Conservation (phyloP, 2,113 vertebrate species). For the Menidia beryllina region DNA sequence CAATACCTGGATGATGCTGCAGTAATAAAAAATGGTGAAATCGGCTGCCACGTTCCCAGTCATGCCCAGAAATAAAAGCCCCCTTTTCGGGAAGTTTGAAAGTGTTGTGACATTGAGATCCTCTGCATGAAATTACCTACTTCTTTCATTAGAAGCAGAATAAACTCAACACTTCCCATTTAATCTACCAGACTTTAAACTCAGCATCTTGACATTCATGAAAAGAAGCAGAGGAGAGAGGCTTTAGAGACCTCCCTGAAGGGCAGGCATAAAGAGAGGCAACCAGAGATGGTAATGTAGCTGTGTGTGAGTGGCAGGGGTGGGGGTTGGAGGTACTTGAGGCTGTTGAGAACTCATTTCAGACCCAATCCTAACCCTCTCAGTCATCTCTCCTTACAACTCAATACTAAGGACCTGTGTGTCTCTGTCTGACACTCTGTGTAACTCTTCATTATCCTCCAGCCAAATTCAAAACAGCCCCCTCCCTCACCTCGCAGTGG, state of each 20-base stretch:
- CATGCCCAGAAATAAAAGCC: conserved; percentile 25
- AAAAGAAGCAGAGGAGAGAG: conserved; percentile 74
- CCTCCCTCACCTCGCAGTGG: conserved; percentile 48
- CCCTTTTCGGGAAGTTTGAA: conserved; percentile 36
- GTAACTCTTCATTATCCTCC: conserved; percentile 78
- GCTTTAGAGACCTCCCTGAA: conserved; percentile 79
- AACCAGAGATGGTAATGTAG: conserved; percentile 75
- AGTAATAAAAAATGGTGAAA: conserved; percentile 50
- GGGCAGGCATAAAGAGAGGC: conserved; percentile 72
- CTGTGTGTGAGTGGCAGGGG: conserved; percentile 29
- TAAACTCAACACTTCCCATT: conserved; percentile 77
- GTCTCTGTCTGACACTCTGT: conserved; percentile 69
- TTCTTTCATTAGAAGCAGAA: conserved; percentile 76
- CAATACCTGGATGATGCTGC: conserved; percentile 26
- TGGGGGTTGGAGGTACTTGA: conserved; percentile 67
- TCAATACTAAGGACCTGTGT: conserved; percentile 72
- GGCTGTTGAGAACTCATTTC: conserved; percentile 74
- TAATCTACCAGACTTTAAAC: conserved; percentile 81
- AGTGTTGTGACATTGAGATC: conserved; percentile 66
- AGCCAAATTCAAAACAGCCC: conserved; percentile 67
- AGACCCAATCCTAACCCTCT: conserved; percentile 73
- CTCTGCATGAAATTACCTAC: conserved; percentile 71
- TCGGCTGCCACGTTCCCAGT: conserved; percentile 21
- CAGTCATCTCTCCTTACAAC: conserved; percentile 76
- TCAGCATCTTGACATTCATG: conserved; percentile 84